A percentile compares a stretch with the other conserved stretches of the same genome.
Conservation (phyloP, 2,113 vertebrate genomes). For the Genyomyrus donnyi region DNA sequence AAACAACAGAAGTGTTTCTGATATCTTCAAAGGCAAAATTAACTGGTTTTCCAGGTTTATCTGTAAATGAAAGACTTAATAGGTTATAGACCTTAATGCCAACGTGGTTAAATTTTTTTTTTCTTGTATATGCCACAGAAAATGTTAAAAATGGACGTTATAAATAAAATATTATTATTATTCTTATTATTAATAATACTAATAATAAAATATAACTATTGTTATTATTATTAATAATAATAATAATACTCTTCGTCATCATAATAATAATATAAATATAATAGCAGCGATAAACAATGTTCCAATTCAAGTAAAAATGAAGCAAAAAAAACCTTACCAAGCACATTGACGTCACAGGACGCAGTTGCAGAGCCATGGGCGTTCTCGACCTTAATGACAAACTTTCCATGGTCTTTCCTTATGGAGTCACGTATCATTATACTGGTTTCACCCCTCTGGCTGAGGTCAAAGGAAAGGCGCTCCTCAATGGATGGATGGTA, state of each 20-base stretch:
- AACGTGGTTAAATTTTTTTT: neutral
- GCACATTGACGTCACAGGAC: conserved; percentile 76
- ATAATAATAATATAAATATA: neutral
- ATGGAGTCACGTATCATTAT: conserved; percentile 78
- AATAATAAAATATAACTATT: too few species aligned
- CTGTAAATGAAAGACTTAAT: conserved; percentile 53
- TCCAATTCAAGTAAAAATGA: neutral
- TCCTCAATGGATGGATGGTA: conserved; percentile 73
- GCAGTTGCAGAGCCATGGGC: conserved; percentile 78
- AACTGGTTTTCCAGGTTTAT: conserved; percentile 77
- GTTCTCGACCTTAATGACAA: conserved; percentile 83
- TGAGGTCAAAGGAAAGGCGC: conserved; percentile 79
- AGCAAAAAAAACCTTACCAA: conserved; percentile 61
- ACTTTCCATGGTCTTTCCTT: conserved; percentile 78
- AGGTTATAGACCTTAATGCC: neutral
- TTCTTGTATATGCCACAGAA: neutral
- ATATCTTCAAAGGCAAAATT: conserved; percentile 84
- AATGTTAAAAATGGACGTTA: neutral
- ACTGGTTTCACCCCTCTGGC: conserved; percentile 67
- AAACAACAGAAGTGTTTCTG: conserved; percentile 77
- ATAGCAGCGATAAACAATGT: neutral
- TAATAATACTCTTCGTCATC: neutral
- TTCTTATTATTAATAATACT: too few species aligned
- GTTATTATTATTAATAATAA: neutral
- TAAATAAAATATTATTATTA: neutral